A percentile compares a stretch with the other conserved stretches of the same genome.
Evolutionary conservation across 2,888 invertebrate genomes (phyloP).

Genomic region (Andrena dorsata): DNA sequence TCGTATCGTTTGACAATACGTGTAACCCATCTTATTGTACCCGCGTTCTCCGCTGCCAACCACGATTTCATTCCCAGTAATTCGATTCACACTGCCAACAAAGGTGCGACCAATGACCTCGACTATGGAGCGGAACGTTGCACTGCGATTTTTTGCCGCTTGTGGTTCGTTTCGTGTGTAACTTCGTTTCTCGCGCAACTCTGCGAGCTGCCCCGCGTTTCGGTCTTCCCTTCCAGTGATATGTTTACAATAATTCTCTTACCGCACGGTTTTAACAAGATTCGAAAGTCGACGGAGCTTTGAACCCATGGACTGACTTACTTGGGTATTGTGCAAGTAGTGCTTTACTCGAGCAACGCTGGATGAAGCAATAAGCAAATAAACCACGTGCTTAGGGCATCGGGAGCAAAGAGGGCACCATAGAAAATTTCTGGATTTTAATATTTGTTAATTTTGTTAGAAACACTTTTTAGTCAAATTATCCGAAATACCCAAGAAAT

Average conservation of each 20-base stretch:
- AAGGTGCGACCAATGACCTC: conserved; percentile 5
- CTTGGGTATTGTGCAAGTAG: background rate
- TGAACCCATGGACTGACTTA: background rate
- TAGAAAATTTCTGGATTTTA: no score
- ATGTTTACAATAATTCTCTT: background rate
- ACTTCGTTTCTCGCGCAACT: conserved; percentile 18
- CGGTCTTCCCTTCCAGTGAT: background rate
- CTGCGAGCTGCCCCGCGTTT: background rate
- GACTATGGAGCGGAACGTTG: background rate
- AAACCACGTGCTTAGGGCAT: no score
- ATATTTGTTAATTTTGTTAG: no score
- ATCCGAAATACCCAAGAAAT: no score
- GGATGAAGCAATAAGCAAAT: background rate
- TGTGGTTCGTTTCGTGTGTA: background rate
- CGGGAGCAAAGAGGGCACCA: no score
- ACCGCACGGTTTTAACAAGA: background rate
- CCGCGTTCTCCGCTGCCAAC: background rate
- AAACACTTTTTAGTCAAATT: no score
- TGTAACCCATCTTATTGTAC: conserved; percentile 1
- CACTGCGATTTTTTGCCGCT: background rate
- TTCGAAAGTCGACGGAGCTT: background rate
- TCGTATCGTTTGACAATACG: conserved; percentile 20
- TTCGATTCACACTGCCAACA: background rate
- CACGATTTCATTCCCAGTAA: conserved; percentile 27
- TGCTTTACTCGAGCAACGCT: background rate